phyloP scores from a whole-genome alignment of 2,797 vertebrate species.

The Gorsachius magnificus region DNA sequence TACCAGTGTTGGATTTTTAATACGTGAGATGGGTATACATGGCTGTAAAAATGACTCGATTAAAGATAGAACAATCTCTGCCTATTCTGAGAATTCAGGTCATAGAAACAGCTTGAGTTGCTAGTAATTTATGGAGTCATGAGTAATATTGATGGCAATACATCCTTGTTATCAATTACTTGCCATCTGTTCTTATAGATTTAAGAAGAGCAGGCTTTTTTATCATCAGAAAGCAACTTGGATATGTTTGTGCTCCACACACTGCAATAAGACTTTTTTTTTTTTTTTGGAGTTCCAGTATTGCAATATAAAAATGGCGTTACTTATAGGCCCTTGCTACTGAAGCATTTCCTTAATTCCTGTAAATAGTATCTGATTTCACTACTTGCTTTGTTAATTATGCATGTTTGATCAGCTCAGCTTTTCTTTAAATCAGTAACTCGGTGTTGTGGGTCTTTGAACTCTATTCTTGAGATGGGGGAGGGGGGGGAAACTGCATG shows the following conservation, averaged over 20 bases:
- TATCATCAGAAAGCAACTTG: neutral
- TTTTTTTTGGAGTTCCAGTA: neutral
- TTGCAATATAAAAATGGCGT: neutral
- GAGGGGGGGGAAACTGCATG: accelerated
- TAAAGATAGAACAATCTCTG: neutral
- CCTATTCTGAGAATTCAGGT: conserved; percentile 10
- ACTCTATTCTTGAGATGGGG: neutral
- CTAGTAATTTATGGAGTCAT: conserved; percentile 38
- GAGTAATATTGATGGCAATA: conserved; percentile 57
- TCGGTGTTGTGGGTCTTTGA: neutral
- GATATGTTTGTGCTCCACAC: neutral
- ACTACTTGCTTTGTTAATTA: neutral
- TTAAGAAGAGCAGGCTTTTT: neutral
- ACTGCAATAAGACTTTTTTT: neutral
- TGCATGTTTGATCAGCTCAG: neutral
- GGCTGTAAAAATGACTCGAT: neutral
- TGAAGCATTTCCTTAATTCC: neutral
- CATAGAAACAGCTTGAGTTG: conserved; percentile 50
- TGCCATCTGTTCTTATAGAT: conserved; percentile 52
- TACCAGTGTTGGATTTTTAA: neutral
- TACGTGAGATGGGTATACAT: neutral
- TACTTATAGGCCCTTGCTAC: neutral
- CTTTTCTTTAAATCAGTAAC: neutral
- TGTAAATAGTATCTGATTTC: neutral
- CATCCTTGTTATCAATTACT: conserved; percentile 36